Conservation (phyloP, 2,888 invertebrate species). For the Heliconius cydno region DNA sequence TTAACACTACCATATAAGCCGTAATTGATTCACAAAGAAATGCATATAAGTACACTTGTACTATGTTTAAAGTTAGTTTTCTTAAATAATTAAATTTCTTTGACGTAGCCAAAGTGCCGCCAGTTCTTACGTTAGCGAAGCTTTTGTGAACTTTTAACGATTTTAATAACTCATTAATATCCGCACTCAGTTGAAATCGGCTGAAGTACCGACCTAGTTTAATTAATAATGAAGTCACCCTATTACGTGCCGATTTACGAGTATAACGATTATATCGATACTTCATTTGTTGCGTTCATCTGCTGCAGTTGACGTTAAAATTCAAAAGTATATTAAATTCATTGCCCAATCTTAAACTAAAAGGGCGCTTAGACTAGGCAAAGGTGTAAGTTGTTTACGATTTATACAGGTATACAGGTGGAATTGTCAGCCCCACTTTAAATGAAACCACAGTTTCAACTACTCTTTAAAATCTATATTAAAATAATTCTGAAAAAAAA, state of each 20-base stretch:
- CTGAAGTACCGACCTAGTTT: constrained; percentile 21
- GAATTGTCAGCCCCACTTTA: no score
- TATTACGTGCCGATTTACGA: constrained; percentile 10
- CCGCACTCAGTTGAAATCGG: constrained; percentile 1
- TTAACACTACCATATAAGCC: constrained; percentile 9
- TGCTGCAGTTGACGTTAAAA: constrained; percentile 5
- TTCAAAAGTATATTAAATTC: background rate
- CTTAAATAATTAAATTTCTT: background rate
- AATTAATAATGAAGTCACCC: constrained; percentile 20
- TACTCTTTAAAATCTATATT: no score
- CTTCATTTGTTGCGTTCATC: background rate
- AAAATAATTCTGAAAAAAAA: no score
- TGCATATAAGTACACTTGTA: background rate
- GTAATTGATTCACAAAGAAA: background rate
- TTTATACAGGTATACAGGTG: no score
- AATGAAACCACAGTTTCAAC: no score
- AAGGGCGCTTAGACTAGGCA: no score
- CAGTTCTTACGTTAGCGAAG: constrained; percentile 5
- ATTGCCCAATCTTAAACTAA: no score
- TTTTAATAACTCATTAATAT: constrained; percentile 21
- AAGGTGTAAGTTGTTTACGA: no score
- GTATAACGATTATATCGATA: constrained; percentile 22
- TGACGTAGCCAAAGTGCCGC: background rate
- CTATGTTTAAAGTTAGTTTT: background rate
- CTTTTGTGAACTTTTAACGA: constrained; percentile 1